Percentiles rank a stretch among this genome's conserved stretches.
These are phyloP conservation scores for Alsophila aescularia DNA, from an alignment of 2,888 invertebrate genomes.

Conservation along the genomic window DNA sequence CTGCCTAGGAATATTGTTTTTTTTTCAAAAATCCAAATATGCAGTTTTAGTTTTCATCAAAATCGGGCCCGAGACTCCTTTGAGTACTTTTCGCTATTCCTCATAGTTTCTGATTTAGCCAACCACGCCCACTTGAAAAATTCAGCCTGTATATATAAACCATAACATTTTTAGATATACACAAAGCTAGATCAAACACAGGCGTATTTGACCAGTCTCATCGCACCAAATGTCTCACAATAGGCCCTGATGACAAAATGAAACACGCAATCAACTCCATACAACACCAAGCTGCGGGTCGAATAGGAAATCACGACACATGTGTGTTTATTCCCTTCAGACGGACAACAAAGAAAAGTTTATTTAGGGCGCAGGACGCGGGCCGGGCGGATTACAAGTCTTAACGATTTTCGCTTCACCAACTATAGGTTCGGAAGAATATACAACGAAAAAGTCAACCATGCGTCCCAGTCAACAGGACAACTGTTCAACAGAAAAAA, in stretches of 20 bases:
- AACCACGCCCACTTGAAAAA: too few relatives aligned
- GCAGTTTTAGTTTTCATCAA: too few relatives aligned
- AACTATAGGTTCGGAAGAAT: conserved; percentile 5
- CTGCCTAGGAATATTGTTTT: too few relatives aligned
- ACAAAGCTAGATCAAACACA: too few relatives aligned
- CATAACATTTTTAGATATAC: too few relatives aligned
- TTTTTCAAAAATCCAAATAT: too few relatives aligned
- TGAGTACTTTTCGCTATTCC: too few relatives aligned
- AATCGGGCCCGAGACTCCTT: too few relatives aligned
- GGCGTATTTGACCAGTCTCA: too few relatives aligned
- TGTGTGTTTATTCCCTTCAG: conserved; percentile 32
- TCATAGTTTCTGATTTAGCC: too few relatives aligned
- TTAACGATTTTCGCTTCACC: conserved; percentile 15
- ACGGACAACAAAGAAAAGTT: conserved; percentile 42
- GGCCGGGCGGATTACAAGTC: conserved; percentile 48
- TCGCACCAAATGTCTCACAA: background rate
- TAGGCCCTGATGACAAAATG: conserved; percentile 11
- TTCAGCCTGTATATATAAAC: too few relatives aligned
- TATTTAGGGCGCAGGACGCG: conserved; percentile 52
- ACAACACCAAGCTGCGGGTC: conserved; percentile 8
- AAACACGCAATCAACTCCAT: conserved; percentile 17
- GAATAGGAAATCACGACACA: conserved; percentile 31
- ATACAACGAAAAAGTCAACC: conserved; percentile 25
- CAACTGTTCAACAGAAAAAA: background rate
- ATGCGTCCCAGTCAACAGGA: background rate